A percentile compares a stretch with the other conserved stretches of the same genome.
Conservation (phyloP, 2,888 invertebrate genomes). For the Patella depressa region DNA sequence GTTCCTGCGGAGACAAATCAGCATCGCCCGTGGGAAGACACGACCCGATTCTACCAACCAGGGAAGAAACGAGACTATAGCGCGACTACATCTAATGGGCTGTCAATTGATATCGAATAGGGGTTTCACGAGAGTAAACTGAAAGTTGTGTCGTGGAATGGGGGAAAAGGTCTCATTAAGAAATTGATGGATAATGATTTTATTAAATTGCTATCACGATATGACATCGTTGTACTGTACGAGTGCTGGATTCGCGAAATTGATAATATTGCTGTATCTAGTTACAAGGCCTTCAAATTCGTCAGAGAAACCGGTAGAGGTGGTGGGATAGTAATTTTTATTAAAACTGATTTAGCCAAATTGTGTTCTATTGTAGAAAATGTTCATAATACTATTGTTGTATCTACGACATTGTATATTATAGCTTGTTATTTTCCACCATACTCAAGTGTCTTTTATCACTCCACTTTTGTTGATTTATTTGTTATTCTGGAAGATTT, state of each 20-base stretch:
- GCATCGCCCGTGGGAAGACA: too few species aligned
- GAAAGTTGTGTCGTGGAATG: not conserved
- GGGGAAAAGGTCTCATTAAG: not conserved
- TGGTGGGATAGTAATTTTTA: not conserved
- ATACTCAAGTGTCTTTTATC: not conserved
- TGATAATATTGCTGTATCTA: not conserved
- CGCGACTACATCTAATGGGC: too few species aligned
- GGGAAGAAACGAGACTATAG: too few species aligned
- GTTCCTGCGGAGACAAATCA: too few species aligned
- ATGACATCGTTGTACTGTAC: not conserved
- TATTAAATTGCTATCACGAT: not conserved
- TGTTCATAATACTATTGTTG: not conserved
- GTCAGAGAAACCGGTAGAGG: not conserved
- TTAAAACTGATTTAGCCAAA: not conserved
- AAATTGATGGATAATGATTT: conserved; percentile 4
- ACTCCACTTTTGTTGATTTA: not conserved
- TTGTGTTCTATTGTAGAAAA: not conserved
- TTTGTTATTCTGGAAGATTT: not conserved
- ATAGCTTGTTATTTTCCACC: not conserved
- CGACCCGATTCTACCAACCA: too few species aligned
- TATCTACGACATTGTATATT: not conserved
- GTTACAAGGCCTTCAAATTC: not conserved
- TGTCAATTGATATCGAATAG: too few species aligned
- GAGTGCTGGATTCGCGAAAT: not conserved
- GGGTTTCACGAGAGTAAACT: not conserved